A percentile compares a stretch with the other conserved stretches of the same genome.
These are phyloP conservation scores for Anseranas semipalmata DNA, from an alignment of 2,113 vertebrate genomes.

Conservation along the genomic window DNA sequence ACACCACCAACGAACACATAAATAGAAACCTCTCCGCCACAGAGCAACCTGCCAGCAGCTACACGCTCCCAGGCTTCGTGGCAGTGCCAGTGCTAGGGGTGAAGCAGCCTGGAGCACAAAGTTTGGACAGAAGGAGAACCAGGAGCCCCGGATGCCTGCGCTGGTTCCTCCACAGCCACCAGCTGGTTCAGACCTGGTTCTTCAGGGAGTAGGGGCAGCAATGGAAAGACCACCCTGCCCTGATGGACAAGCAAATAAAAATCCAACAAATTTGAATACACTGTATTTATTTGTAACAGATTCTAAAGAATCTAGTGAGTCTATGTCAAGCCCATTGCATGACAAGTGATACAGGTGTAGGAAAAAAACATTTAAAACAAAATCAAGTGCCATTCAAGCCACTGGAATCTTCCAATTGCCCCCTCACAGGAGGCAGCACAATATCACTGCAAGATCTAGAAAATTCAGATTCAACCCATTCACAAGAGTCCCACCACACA, in stretches of 20 bases:
- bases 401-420: constrained; percentile 43
- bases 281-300: constrained; percentile 77
- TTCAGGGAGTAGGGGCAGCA: background rate
- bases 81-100: background rate
- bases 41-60: background rate
- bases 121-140: accelerated
- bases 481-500: constrained; percentile 42
- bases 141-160: background rate
- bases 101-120: accelerated
- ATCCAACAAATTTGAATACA: constrained; percentile 63
- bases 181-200: accelerated
- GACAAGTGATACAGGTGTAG: constrained; percentile 71
- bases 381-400: constrained; percentile 62
- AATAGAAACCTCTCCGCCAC: background rate
- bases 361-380: constrained; percentile 64
- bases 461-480: constrained; percentile 49
- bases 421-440: constrained; percentile 41
- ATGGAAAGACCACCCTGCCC: accelerated
- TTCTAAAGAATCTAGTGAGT: constrained; percentile 79
- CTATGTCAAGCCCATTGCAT: constrained; percentile 71
- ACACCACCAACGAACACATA: background rate
- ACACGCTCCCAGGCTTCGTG: accelerated
- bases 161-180: accelerated
- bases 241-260: background rate
- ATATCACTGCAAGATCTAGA: constrained; percentile 61